Evolutionary conservation across 1,140 invertebrate species (phyloP), one percentile per base, ranked within the genome.

Genomic region (Monochamus saltuarius): DNA sequence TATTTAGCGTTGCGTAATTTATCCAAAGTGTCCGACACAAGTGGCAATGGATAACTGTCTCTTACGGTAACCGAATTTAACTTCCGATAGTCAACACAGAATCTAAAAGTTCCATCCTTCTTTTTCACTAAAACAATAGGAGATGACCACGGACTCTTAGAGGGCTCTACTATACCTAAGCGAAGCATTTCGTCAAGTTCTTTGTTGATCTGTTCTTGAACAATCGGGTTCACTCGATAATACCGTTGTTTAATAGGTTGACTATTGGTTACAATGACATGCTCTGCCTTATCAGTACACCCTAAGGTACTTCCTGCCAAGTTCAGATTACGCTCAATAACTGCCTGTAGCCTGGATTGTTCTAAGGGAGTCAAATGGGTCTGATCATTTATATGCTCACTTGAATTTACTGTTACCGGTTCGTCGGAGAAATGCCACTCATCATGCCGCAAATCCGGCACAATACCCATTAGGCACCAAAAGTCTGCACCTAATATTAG

Each of bases 61-160:
- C 63, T 66, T 17, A 67, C 67, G 0, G 70, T 72, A 2, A 72
- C 57, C 0, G 16, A 37, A 59, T 76, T 75, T 7, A 74, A 10
- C 29, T 67, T 67, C 7, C 75, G 36, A 38, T 60, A 71, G 56
- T 75, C 69, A 0, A 75, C 52, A 51, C 75, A 76, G 8, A 73
- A 65, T 8, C 73, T 37, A 39, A 64, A 71, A 3, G 47, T 52
- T 1, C 56, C 64, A 39, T 73, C 65, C 6, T 61, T 56, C 49
- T 74, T 74, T 2, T 46, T 53, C 0, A 71, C 62, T 56, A 71
- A 61, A 6, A 70, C 62, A 2, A 75, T 58, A 0, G 72, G 63
- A 7, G 69, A 38, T 40, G 58, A 56, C 67, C 67, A 73, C 0
- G 60, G 22, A 43, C 63, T 68, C 8, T 53, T 35, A 10, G 64